Evolutionary conservation across 2,888 invertebrate species (phyloP).

Genomic region (Parelbella ahira): DNA sequence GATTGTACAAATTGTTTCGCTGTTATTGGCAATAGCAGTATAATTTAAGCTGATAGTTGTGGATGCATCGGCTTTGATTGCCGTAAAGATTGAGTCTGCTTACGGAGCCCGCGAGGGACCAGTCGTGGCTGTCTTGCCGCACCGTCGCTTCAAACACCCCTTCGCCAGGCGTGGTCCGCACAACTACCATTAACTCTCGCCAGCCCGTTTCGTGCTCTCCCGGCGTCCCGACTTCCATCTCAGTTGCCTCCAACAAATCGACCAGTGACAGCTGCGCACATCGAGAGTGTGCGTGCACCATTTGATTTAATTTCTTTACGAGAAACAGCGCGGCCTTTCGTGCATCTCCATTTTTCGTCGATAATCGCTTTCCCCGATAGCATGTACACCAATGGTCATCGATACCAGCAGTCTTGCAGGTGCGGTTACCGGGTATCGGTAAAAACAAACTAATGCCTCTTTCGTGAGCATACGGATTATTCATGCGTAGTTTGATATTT

Average conservation of each 20-base stretch:
- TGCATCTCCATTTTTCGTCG: conserved; percentile 75
- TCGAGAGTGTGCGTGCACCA: conserved; percentile 80
- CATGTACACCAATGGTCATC: conserved; percentile 95
- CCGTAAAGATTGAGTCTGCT: conserved; percentile 90
- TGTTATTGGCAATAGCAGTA: conserved; percentile 85
- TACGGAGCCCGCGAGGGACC: conserved; percentile 84
- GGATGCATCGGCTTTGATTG: conserved; percentile 88
- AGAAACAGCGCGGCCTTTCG: conserved; percentile 81
- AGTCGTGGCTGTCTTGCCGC: conserved; percentile 46
- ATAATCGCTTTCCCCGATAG: conserved; percentile 82
- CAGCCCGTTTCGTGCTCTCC: conserved; percentile 61
- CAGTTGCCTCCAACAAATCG: conserved; percentile 83
- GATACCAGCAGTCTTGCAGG: conserved; percentile 88
- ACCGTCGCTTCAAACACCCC: conserved; percentile 91
- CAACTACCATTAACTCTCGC: conserved; percentile 82
- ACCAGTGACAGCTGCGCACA: conserved; percentile 84
- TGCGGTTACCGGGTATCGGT: conserved; percentile 85
- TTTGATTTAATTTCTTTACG: conserved; percentile 83
- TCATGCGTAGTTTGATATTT: conserved; percentile 52
- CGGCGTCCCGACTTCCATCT: conserved; percentile 71
- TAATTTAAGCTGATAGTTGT: conserved; percentile 86
- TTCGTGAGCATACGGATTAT: conserved; percentile 52
- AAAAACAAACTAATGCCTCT: conserved; percentile 89
- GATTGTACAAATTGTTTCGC: conserved; percentile 26
- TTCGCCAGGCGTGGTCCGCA: conserved; percentile 83